These are phyloP conservation scores for Yponomeuta sedellus DNA, from an alignment of 2,888 invertebrate species.

Conservation along the genomic window DNA sequence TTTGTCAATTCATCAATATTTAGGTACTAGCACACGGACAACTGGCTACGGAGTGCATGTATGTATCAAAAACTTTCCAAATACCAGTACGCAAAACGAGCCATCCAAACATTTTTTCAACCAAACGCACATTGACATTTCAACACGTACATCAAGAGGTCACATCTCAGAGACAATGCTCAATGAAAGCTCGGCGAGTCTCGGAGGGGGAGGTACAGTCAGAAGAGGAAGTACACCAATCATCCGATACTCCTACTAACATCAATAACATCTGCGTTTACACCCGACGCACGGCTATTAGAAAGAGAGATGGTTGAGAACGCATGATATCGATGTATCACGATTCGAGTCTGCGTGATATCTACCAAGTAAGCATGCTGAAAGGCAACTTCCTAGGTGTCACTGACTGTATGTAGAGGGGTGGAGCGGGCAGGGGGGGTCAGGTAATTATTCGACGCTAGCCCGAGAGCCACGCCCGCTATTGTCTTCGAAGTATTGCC, in stretches of 20 bases:
- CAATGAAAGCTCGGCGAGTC: slow-evolving; percentile 42
- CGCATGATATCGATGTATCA: no score
- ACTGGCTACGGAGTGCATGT: no score
- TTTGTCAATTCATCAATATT: no score
- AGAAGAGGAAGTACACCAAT: background rate
- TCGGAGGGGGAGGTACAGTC: background rate
- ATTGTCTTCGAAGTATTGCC: slow-evolving; percentile 42
- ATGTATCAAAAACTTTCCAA: no score
- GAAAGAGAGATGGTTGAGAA: no score
- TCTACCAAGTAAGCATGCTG: no score
- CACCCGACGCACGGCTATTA: no score
- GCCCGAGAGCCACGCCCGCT: slow-evolving; percentile 64
- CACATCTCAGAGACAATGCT: slow-evolving; percentile 63
- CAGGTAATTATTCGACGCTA: slow-evolving; percentile 66
- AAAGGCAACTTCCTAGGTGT: slow-evolving; percentile 19
- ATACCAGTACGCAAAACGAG: background rate
- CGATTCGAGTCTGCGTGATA: no score
- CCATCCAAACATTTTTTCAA: background rate
- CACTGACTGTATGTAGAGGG: slow-evolving; percentile 50
- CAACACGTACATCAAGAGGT: slow-evolving; percentile 41
- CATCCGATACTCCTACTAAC: background rate
- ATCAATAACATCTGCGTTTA: no score
- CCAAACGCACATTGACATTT: slow-evolving; percentile 6
- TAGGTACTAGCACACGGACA: no score
- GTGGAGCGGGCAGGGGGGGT: slow-evolving; percentile 34